phyloP scores from a whole-genome alignment of 1,140 invertebrate genomes.

The Eupristina koningsbergeri region DNA sequence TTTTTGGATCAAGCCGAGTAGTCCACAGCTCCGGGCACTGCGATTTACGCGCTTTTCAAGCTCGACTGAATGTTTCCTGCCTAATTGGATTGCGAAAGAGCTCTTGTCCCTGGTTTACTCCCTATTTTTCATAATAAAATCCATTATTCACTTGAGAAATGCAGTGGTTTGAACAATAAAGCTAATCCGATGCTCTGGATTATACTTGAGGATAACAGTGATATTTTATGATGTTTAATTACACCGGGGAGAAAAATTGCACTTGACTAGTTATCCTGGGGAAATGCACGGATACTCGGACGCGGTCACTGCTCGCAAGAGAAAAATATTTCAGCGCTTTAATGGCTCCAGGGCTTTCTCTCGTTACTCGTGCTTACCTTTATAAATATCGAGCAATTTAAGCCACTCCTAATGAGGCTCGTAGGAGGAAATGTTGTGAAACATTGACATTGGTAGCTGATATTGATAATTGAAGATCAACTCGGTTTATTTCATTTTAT shows the following conservation, averaged over 20 bases:
- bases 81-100: background rate
- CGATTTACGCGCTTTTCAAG: background rate
- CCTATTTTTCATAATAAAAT: background rate
- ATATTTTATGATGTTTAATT: background rate
- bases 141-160: background rate
- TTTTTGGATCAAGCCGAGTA: background rate
- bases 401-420: too few species aligned
- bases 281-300: background rate
- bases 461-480: too few species aligned
- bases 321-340: background rate
- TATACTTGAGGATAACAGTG: background rate
- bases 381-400: background rate
- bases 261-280: background rate
- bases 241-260: background rate
- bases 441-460: too few species aligned
- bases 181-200: background rate
- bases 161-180: background rate
- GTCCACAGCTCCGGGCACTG: background rate
- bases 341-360: background rate
- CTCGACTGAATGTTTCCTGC: background rate
- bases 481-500: too few species aligned
- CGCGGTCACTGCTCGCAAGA: too few species aligned
- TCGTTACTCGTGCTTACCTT: background rate
- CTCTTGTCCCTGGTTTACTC: background rate
- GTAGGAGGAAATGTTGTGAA: too few species aligned